Evolutionary conservation across 2,113 vertebrate species (phyloP).

Genomic region (Pontoporia blainvillei): DNA sequence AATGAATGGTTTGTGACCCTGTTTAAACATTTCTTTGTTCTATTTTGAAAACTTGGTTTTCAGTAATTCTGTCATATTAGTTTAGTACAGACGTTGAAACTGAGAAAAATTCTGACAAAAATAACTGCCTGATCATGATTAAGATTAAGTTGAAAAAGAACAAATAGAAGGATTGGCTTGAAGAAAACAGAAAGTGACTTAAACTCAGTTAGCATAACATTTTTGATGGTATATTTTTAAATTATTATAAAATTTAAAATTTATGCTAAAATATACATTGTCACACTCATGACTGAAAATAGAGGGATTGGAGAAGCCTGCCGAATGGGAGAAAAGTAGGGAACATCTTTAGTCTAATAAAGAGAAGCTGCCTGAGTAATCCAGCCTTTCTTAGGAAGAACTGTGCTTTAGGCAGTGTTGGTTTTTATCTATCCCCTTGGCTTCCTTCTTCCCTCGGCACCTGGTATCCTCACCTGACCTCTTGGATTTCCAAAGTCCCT

Average conservation of each 20-base stretch:
- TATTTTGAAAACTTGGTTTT: conserved; percentile 19
- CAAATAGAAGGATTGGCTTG: neutral
- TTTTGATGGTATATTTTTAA: conserved; percentile 53
- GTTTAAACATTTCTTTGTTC: neutral
- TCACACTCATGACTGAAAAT: conserved; percentile 44
- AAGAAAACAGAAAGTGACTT: conserved; percentile 28
- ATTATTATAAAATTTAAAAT: conserved; percentile 60
- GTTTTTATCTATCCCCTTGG: neutral
- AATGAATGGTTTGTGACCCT: neutral
- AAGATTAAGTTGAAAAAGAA: neutral
- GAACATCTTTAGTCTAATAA: neutral
- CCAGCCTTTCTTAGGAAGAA: neutral
- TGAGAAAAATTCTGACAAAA: conserved; percentile 19
- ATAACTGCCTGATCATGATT: conserved; percentile 31
- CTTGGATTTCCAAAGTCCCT: neutral
- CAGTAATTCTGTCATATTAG: neutral
- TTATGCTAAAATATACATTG: conserved; percentile 65
- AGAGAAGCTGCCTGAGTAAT: neutral
- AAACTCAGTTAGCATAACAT: conserved; percentile 6
- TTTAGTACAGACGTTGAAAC: neutral
- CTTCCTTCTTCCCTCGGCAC: neutral
- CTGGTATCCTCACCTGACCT: neutral
- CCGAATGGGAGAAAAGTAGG: neutral
- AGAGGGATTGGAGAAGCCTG: neutral
- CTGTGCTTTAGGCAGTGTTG: neutral